Base-by-base conservation (phyloP, 2,888 invertebrate species). In the Griposia aprilina region DNA sequence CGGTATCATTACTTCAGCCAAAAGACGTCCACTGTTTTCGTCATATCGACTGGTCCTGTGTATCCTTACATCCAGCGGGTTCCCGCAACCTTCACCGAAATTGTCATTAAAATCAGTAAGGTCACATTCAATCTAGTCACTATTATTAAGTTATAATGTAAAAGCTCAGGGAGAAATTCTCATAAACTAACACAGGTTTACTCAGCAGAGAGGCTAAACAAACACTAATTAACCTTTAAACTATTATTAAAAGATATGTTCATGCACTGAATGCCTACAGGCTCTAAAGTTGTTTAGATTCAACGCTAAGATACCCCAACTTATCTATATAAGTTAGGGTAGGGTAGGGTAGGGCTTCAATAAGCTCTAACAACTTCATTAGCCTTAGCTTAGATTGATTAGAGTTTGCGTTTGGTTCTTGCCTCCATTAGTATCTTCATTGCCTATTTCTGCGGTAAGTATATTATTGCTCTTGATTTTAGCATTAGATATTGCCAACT, bases 161-260 rank as follows among this genome's bases (percentile, higher is more conserved):
- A 78, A 52, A 60, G 15, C 17, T 1, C 2, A 63, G 23, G 45
- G 13, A 52, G n/a, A 59, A 74, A 74, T 17, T 17, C 45, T 81
- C n/a, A 45, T 81, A 65, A 30, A 81, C 41, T 57, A 81, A n/a
- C 48, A 57, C 17, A 50, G 13, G 20, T 8, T 74, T 57, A 17
- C 30, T 26, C 10, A 50, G 7, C 41, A 41, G 41, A 26, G 26
- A 63, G 10, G 23, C 57, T 66, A 66, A 75, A 79, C 59, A 66
- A 82, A 75, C 65, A 62, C n/a, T 55, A 82, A 76, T 80, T 80
- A 80, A 82, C 76, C 82, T 82, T 67, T 67, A 66, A 60, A 26
- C 55, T 82, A 26, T 48, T 75, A 55, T 67, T 80, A 48, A 82
- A 67, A 82, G 48, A 74, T 80, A 80, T 59, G 48, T 66, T 75